Base-by-base conservation (phyloP, 1,140 invertebrate species). In the Drosophila novamexicana region DNA sequence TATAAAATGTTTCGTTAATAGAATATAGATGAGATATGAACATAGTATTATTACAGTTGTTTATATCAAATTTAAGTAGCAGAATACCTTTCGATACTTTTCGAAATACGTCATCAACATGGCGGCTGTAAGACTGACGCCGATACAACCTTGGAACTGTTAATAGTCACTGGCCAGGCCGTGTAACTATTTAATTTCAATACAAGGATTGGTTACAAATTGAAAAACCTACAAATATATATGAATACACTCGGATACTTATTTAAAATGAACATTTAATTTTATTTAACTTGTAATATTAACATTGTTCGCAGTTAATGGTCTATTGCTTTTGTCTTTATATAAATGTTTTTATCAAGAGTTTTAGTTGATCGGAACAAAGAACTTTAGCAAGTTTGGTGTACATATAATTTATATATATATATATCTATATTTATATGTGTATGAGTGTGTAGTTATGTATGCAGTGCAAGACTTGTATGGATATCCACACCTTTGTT, bases 241-340 rank as follows among this genome's bases (percentile, higher is more conserved):
- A n/a, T 52, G 22, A 54, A 62, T 42, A 65, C 50, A 61, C 70
- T 65, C 16, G 57, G 50, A 29, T 37, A 34, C 54, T 71, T 86
- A 79, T 68, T 88, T 88, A 88, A 88, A 88, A 79, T 88, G 83
- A 88, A 89, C 83, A 88, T 88, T 86, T 86, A 89, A 89, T 86
- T 88, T 86, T 89, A 88, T 88, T 88, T 88, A 88, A 75, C 73
- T 75, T 71, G 44, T 75, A 71, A 59, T 54, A 75, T 71, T 88
- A 88, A 88, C 83, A 88, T 88, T 83, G 74, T 88, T 88, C 64
- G 62, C 69, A 88, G 77, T 88, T 71, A 79, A 86, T 82, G 83
- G 83, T 88, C 83, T 88, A 88, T 88, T 88, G 83, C 77, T 88
- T 88, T 68, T 79, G 83, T 83, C 72, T 86, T 86, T 75, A 70